Evolutionary conservation across 92 coral and sea anemone species (phyloP).

Genomic region (Desmophyllum pertusum): DNA sequence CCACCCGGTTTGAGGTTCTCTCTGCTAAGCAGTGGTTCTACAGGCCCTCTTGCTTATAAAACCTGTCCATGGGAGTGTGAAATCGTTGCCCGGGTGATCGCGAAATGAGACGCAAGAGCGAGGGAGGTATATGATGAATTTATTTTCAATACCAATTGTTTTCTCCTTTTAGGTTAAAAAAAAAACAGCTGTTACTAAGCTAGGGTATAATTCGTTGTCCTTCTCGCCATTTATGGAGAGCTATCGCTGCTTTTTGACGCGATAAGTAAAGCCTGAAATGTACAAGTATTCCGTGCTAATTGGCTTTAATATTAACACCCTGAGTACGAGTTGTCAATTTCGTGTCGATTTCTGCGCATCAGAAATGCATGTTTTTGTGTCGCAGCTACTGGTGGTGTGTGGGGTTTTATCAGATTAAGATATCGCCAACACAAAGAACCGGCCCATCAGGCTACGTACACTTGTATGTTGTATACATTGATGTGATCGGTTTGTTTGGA

Average conservation of each 20-base stretch:
- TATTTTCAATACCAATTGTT: neutral
- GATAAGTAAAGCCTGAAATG: neutral
- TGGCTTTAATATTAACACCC: conserved; percentile 42
- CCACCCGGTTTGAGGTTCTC: neutral
- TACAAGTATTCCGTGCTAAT: conserved; percentile 24
- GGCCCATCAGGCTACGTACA: neutral
- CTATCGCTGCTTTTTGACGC: conserved; percentile 14
- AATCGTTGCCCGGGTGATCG: too few relatives aligned
- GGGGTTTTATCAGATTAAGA: conserved; percentile 38
- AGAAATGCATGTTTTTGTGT: conserved; percentile 30
- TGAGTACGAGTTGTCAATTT: conserved; percentile 27
- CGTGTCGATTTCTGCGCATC: conserved; percentile 40
- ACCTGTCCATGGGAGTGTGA: neutral
- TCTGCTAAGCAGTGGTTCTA: neutral
- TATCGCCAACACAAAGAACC: conserved; percentile 14
- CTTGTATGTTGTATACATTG: conserved; percentile 1
- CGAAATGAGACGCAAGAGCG: neutral
- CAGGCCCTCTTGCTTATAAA: neutral
- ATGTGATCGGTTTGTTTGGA: conserved; percentile 45
- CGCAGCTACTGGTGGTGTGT: conserved; percentile 43
- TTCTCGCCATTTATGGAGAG: conserved; percentile 9
- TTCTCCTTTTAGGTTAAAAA: neutral
- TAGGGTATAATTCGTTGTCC: neutral
- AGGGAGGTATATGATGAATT: neutral
- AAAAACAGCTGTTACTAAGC: neutral